These are phyloP conservation scores for Holotrichia oblita DNA, from an alignment of 1,140 invertebrate species.

Conservation along the genomic window DNA sequence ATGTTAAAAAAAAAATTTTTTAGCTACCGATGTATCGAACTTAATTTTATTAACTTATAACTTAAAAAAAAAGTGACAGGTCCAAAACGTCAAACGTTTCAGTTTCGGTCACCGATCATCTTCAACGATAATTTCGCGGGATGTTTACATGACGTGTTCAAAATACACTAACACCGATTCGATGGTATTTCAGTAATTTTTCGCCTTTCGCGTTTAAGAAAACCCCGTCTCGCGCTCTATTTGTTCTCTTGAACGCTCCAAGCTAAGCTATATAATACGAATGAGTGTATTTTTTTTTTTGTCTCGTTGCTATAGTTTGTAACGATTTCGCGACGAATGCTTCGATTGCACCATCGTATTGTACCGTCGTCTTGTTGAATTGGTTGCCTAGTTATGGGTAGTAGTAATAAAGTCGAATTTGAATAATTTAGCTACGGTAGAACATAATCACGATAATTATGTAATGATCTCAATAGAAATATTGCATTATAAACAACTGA, in stretches of 20 bases:
- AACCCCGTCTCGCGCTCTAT: neutral
- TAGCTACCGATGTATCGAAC: too few species aligned
- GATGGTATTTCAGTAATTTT: slow-evolving; percentile 2
- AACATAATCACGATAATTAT: too few species aligned
- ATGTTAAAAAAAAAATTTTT: too few species aligned
- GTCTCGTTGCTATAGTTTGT: neutral
- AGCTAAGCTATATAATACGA: slow-evolving; percentile 1
- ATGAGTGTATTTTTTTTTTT: neutral
- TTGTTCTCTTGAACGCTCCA: neutral
- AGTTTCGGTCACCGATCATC: neutral
- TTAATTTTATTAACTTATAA: too few species aligned
- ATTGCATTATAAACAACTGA: too few species aligned
- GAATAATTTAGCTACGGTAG: too few species aligned
- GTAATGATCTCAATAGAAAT: too few species aligned
- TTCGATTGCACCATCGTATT: neutral
- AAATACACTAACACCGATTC: neutral
- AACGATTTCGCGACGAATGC: neutral
- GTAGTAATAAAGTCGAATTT: too few species aligned
- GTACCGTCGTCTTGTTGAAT: neutral
- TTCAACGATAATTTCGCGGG: neutral
- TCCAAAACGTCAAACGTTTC: neutral
- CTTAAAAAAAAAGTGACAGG: neutral
- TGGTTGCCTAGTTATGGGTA: neutral
- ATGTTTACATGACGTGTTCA: neutral
- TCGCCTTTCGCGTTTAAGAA: slow-evolving; percentile 6